Evolutionary conservation across 2,888 invertebrate species (phyloP).

Genomic region (Terebella lapidaria): DNA sequence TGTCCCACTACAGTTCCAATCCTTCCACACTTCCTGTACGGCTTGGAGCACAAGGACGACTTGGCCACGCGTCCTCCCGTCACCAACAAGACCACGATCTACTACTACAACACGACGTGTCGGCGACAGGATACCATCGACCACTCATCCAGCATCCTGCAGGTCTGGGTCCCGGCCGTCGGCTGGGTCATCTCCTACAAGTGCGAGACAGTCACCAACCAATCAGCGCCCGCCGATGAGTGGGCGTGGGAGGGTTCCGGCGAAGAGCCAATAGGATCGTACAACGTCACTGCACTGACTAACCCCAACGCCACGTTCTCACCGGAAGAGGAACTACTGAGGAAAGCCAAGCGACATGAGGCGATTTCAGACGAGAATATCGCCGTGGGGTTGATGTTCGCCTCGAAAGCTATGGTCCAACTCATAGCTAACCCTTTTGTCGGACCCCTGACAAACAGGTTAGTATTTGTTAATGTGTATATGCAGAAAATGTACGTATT

Average conservation of each 20-base stretch:
- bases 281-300: not conserved
- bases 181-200: not conserved
- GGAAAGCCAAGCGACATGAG: constrained; percentile 25
- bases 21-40: constrained; percentile 94
- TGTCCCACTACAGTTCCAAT: constrained; percentile 76
- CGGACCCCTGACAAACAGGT: constrained; percentile 96
- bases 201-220: not conserved
- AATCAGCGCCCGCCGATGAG: not conserved
- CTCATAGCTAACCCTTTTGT: constrained; percentile 95
- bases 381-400: constrained; percentile 95
- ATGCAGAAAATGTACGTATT: no score
- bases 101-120: constrained; percentile 7
- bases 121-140: not conserved
- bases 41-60: constrained; percentile 32
- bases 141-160: not conserved
- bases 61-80: not conserved
- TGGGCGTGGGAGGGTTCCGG: not conserved
- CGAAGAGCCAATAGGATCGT: not conserved
- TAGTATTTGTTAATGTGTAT: no score
- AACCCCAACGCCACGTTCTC: not conserved
- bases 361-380: constrained; percentile 73
- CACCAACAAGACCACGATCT: not conserved
- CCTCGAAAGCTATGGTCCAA: constrained; percentile 97
- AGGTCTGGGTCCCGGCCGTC: not conserved
- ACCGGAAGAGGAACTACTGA: not conserved